Base-by-base conservation (phyloP, 2,113 vertebrate species). In the Genyomyrus donnyi region DNA sequence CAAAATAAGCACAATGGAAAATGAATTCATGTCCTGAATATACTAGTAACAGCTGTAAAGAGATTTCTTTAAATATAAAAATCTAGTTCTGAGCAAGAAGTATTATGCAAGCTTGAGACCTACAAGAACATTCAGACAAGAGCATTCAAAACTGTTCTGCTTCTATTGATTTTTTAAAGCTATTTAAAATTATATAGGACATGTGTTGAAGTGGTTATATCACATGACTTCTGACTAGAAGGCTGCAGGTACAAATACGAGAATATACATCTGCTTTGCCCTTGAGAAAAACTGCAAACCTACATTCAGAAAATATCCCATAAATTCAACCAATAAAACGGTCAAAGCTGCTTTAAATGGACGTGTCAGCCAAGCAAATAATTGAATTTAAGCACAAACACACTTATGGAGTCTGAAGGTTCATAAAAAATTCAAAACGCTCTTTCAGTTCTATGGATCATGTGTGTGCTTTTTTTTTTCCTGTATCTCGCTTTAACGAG, bases 371-470 rank as follows among this genome's bases (percentile, higher is more conserved):
- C 48, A 13, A 85, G 83, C 45, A 80, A 80, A 80, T 35, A 80
- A 80, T 42, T 19, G 35, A 35, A 5, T 80, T 80, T 80, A 42
- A 39, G 35, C 74, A 42, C 35, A 80, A 39, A 42, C 3, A 48
- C n/a, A 49, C 84, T 27, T 50, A 50, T 35, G 2, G 21, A 39
- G 62, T 50, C 88, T 89, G 46, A 49, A 89, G 17, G 48, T n/a
- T 49, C 46, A 89, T 89, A 46, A 89, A 89, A 77, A 89, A 53
- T 89, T 89, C 88, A 89, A 62, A n/a, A 48, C 1, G 10, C 48
- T 77, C 70, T 50, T 80, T 89, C 66, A 52, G 66, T 35, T 89
- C 88, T 77, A 31, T 48, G n/a, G 45, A 48, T 24, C 24, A 2
- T 19, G 13, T 77, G n/a, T 77, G 70, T 74, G n/a, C 17, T 35